phyloP scores from a whole-genome alignment of 2,888 invertebrate species.

The Drosophila neutralis region DNA sequence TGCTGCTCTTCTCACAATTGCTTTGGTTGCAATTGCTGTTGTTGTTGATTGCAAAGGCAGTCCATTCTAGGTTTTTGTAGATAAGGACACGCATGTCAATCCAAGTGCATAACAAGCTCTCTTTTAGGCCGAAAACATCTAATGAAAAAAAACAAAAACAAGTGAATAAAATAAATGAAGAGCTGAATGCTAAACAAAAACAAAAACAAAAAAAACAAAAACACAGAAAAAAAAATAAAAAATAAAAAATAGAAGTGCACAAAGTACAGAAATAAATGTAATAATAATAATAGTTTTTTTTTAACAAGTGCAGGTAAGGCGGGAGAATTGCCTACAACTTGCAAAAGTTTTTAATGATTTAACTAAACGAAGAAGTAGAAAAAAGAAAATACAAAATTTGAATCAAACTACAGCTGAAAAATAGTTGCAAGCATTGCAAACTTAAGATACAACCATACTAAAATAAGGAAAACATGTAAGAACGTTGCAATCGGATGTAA shows the following conservation, averaged over 20 bases:
- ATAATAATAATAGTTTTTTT: constrained; percentile 43
- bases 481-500: background rate
- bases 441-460: constrained; percentile 16
- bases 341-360: constrained; percentile 19
- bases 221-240: background rate
- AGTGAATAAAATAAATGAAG: constrained; percentile 11
- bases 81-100: constrained; percentile 69
- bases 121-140: constrained; percentile 36
- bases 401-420: constrained; percentile 25
- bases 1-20: constrained; percentile 17
- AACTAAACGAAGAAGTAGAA: constrained; percentile 18
- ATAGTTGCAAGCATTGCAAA: constrained; percentile 15
- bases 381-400: constrained; percentile 11
- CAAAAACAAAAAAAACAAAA: background rate
- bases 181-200: background rate
- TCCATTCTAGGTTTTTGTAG: constrained; percentile 21
- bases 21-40: constrained; percentile 12
- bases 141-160: constrained; percentile 8
- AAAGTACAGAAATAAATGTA: constrained; percentile 54
- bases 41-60: constrained; percentile 14
- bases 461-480: constrained; percentile 17
- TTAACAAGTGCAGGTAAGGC: constrained; percentile 1
- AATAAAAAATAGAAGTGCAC: constrained; percentile 40
- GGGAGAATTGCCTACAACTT: background rate
- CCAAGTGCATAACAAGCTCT: constrained; percentile 60